Base-by-base conservation (phyloP, 2,888 invertebrate genomes). In the Hybos culiciformis region DNA sequence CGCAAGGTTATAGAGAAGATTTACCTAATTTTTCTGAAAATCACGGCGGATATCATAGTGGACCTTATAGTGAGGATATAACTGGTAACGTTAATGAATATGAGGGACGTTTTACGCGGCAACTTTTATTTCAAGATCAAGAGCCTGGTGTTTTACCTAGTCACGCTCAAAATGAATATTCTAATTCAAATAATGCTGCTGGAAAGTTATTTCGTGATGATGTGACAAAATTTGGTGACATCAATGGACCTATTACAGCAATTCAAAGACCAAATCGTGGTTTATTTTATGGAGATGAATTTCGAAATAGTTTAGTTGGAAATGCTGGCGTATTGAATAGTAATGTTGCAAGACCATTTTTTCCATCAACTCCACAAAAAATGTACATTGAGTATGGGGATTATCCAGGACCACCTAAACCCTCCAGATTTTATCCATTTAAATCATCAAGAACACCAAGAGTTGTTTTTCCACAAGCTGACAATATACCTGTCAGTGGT, bases 151-250 rank as follows among this genome's bases (percentile, higher is more conserved):
- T 51, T 0, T 18, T 38, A 19, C 50, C 58, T 4, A 52, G 46
- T 6, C 49, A 52, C 15, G 56, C 60, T 15, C 55, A 58, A 17
- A 58, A 64, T 24, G 66, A 66, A 51, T 63, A 64, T 43, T 63
- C 66, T 11, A 62, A 62, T 1, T 34, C 59, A 29, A n/a, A 29
- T 29, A 53, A 55, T 0, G 50, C 48, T 0, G 41, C 48, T 1
- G 59, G 57, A 2, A 62, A 64, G 46, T 49, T 57, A 4, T 66
- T 58, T 46, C 62, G 63, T 34, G 67, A 67, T 31, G 67, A 67
- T 37, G 66, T 67, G 3, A 67, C 67, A 21, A 67, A 67, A 48
- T 67, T 67, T 39, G 67, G 67, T 2, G 67, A 67, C 31, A 53
- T 64, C 9, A 67, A 67, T 46, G 66, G 66, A 9, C 67, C 67